Conservation (phyloP, 2,113 vertebrate genomes). For the Dipodomys merriami region DNA sequence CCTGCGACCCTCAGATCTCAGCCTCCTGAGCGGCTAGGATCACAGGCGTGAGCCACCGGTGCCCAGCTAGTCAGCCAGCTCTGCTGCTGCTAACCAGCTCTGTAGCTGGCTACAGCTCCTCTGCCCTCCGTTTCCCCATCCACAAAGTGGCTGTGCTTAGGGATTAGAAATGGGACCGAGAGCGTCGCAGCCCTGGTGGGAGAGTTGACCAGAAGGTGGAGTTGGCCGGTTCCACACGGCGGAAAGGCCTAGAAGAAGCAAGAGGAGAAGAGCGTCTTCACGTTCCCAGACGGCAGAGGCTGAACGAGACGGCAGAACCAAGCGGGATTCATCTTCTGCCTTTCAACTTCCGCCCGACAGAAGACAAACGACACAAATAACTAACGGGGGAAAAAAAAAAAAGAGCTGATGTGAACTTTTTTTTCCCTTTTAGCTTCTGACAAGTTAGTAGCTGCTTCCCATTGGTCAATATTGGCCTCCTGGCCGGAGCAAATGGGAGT, state of each 20-base stretch:
- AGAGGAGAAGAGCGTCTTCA: background rate
- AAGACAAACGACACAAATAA: constrained; percentile 44
- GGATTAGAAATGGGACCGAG: background rate
- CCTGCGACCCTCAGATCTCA: too few relatives aligned
- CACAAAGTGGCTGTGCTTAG: background rate
- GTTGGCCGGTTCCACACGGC: background rate
- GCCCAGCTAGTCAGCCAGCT: too few relatives aligned
- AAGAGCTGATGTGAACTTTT: background rate
- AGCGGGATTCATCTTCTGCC: background rate
- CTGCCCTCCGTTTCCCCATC: background rate
- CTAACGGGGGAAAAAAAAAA: constrained; percentile 35
- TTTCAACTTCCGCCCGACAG: background rate
- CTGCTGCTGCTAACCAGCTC: background rate
- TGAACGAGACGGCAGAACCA: background rate
- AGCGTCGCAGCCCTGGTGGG: background rate
- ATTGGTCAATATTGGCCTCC: constrained; percentile 79
- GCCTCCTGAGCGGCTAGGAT: too few relatives aligned
- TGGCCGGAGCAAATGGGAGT: constrained; percentile 58
- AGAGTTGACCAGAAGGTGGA: background rate
- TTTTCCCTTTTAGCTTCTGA: constrained; percentile 46
- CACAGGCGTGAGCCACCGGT: too few relatives aligned
- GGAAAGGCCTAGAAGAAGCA: background rate
- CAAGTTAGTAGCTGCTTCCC: constrained; percentile 12
- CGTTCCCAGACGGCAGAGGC: background rate
- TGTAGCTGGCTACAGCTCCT: background rate